Conservation (phyloP, 2,888 invertebrate genomes). For the Chaitophorus viminalis region DNA sequence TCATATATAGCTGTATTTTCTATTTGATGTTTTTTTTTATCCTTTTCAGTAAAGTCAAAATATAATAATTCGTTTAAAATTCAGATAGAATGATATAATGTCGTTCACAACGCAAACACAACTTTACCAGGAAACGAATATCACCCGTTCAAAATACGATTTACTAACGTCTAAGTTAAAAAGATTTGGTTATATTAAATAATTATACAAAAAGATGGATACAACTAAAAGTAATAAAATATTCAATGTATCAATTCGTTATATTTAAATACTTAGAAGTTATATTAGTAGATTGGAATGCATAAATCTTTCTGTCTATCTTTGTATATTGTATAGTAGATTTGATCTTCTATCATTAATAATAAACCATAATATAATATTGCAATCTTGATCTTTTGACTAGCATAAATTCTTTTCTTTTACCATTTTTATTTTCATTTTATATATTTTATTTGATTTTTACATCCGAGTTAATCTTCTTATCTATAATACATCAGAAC, state of each 20-base stretch:
- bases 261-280: background rate
- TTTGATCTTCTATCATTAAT: background rate
- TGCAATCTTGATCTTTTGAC: background rate
- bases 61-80: constrained; percentile 37
- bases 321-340: no score
- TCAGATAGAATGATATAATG: background rate
- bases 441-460: background rate
- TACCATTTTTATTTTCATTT: background rate
- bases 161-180: no score
- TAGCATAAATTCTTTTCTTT: background rate
- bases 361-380: background rate
- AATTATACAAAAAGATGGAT: no score
- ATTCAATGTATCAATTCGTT: background rate
- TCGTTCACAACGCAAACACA: background rate
- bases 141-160: no score
- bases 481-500: background rate
- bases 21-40: background rate
- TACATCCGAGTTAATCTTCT: background rate
- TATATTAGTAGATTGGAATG: background rate
- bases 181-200: no score
- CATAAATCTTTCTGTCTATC: no score
- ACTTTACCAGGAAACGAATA: no score
- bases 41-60: background rate
- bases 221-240: background rate
- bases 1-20: no score